A percentile compares a stretch with the other conserved stretches of the same genome.
Evolutionary conservation across 2,888 invertebrate genomes (phyloP).

Genomic region (Perizoma flavofasciatum): DNA sequence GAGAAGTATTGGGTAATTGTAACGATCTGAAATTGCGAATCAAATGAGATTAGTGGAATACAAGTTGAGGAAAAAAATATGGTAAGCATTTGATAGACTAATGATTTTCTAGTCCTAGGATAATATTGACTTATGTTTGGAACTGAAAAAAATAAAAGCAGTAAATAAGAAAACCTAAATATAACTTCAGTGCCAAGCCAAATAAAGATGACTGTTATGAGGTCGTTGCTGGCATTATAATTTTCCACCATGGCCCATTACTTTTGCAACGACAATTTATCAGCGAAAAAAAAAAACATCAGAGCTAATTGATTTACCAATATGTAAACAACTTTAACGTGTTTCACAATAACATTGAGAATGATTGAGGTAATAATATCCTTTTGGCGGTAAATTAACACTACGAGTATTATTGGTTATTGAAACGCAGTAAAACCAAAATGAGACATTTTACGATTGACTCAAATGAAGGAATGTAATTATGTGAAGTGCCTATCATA

Average conservation of each 20-base stretch:
- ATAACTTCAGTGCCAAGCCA: not conserved
- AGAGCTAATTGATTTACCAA: too few species aligned
- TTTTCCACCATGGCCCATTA: not conserved
- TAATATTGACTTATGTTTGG: too few species aligned
- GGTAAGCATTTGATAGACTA: not conserved
- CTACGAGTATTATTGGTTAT: constrained; percentile 28
- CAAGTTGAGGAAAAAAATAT: not conserved
- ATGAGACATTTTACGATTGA: constrained; percentile 38
- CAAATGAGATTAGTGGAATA: not conserved
- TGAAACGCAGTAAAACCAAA: constrained; percentile 36
- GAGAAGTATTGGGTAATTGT: constrained; percentile 21
- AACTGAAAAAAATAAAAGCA: too few species aligned
- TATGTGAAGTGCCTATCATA: constrained; percentile 27
- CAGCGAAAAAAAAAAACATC: too few species aligned
- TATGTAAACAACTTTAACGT: constrained; percentile 1
- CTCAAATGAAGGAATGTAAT: constrained; percentile 32
- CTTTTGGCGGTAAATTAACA: constrained; percentile 25
- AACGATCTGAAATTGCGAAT: constrained; percentile 8
- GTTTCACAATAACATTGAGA: constrained; percentile 20
- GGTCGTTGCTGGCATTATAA: not conserved
- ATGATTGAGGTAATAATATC: constrained; percentile 23
- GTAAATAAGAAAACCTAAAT: too few species aligned
- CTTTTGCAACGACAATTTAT: not conserved
- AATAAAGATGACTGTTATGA: not conserved
- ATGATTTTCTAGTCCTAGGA: too few species aligned